Conservation (phyloP, 2,888 invertebrate genomes). For the Phalera bucephala region DNA sequence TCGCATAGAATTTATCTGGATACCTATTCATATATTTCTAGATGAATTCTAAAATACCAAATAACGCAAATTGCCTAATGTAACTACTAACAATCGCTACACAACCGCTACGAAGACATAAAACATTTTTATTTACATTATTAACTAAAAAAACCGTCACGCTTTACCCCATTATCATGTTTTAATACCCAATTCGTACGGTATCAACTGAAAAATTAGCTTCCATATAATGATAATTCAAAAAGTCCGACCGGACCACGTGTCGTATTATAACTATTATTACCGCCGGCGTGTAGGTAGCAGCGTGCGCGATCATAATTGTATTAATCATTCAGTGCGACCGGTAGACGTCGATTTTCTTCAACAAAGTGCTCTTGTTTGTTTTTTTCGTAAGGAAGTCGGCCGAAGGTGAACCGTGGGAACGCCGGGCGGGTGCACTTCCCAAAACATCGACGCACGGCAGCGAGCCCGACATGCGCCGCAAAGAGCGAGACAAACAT, state of each 20-base stretch:
- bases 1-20: too few species aligned
- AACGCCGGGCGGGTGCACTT: constrained; percentile 83
- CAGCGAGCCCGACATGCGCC: constrained; percentile 78
- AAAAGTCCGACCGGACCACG: constrained; percentile 58
- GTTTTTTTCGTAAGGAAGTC: constrained; percentile 83
- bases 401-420: constrained; percentile 82
- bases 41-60: too few species aligned
- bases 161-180: background rate
- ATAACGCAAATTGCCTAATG: too few species aligned
- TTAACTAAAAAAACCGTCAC: background rate
- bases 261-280: constrained; percentile 77
- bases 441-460: constrained; percentile 84
- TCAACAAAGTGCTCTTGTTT: constrained; percentile 83
- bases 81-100: too few species aligned
- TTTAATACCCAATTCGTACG: constrained; percentile 9
- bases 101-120: too few species aligned
- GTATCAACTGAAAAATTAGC: constrained; percentile 40
- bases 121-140: too few species aligned
- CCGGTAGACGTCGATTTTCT: constrained; percentile 83
- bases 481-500: constrained; percentile 53
- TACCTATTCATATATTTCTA: too few species aligned
- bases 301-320: constrained; percentile 79
- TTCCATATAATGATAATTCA: constrained; percentile 28
- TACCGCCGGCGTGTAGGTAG: constrained; percentile 68
- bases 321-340: constrained; percentile 82